Percentiles rank a stretch among this genome's conserved stretches.
Conservation (phyloP, 2,888 invertebrate genomes). For the Eupithecia exiguata region DNA sequence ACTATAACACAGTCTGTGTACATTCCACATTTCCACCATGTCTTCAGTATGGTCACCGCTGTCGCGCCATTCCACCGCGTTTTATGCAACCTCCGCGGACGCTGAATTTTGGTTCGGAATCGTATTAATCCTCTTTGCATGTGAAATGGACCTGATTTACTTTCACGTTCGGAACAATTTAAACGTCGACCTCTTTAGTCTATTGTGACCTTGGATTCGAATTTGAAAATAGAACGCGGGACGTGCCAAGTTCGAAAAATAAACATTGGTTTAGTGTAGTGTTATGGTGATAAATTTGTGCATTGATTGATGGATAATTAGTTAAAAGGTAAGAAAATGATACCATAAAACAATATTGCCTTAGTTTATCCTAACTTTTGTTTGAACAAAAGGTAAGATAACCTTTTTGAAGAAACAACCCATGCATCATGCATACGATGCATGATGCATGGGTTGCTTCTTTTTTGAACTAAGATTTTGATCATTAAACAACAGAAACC, state of each 20-base stretch:
- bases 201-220: conserved; percentile 48
- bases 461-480: neutral
- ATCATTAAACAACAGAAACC: neutral
- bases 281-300: conserved; percentile 25
- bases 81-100: conserved; percentile 64
- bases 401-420: neutral
- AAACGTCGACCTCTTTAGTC: conserved; percentile 35
- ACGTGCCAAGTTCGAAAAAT: conserved; percentile 51
- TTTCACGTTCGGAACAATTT: conserved; percentile 58
- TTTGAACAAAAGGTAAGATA: neutral
- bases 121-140: conserved; percentile 72
- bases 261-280: conserved; percentile 26
- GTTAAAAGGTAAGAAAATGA: conserved; percentile 3
- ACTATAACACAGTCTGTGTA: conserved; percentile 16
- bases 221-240: conserved; percentile 60
- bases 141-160: conserved; percentile 79
- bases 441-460: too few species aligned
- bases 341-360: neutral
- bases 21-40: conserved; percentile 42
- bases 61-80: conserved; percentile 62
- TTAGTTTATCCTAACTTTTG: neutral
- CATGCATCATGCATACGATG: neutral
- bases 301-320: conserved; percentile 17
- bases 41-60: conserved; percentile 72
- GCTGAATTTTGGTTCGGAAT: conserved; percentile 78